Conservation (phyloP, 2,888 invertebrate species). For the Galerucella nymphaeae region DNA sequence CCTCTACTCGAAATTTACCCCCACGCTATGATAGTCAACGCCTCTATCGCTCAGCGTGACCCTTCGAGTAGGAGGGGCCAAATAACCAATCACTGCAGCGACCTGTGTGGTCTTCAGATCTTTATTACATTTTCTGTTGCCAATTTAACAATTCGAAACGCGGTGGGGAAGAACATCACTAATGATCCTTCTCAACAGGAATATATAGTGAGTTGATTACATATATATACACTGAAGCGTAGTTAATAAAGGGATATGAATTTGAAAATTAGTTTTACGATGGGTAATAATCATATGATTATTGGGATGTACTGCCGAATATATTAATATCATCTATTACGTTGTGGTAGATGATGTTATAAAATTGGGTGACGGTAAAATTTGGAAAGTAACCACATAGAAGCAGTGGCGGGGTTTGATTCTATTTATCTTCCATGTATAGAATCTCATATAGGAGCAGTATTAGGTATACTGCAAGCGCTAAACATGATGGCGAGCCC, state of each 20-base stretch:
- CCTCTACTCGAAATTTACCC: slow-evolving; percentile 25
- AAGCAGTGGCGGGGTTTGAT: background rate
- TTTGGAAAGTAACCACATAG: background rate
- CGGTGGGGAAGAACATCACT: slow-evolving; percentile 54
- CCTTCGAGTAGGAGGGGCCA: slow-evolving; percentile 53
- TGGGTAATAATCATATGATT: background rate
- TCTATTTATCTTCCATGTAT: no score
- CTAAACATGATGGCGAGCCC: no score
- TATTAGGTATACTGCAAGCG: no score
- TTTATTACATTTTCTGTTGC: slow-evolving; percentile 64
- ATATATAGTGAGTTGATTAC: slow-evolving; percentile 42
- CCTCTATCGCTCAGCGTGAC: slow-evolving; percentile 31
- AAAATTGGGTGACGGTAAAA: background rate
- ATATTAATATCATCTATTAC: background rate
- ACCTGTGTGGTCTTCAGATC: slow-evolving; percentile 66
- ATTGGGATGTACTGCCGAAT: background rate
- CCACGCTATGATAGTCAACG: slow-evolving; percentile 13
- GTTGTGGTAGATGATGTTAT: background rate
- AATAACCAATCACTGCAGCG: slow-evolving; percentile 63
- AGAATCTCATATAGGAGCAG: no score
- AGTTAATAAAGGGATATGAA: slow-evolving; percentile 7
- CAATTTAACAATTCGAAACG: slow-evolving; percentile 64
- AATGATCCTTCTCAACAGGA: slow-evolving; percentile 49
- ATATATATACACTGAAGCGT: slow-evolving; percentile 10
- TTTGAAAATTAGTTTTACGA: background rate